Evolutionary conservation across 2,888 invertebrate species (phyloP).

Genomic region (Eilema caniola): DNA sequence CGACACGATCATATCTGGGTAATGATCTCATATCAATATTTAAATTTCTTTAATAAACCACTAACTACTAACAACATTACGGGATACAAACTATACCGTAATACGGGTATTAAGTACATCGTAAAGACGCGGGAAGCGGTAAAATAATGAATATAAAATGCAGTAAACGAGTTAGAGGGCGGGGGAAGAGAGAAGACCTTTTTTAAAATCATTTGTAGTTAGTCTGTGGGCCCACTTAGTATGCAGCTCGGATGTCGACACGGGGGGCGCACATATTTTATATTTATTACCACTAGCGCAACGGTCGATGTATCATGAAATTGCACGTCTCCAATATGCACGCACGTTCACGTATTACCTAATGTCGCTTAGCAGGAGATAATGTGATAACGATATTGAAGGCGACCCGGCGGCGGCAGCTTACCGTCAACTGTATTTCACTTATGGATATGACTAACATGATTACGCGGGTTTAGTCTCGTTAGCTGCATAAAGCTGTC

Average conservation of each 20-base stretch:
- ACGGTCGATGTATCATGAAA: constrained; percentile 71
- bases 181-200: constrained; percentile 46
- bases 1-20: constrained; percentile 23
- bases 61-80: constrained; percentile 41
- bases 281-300: constrained; percentile 76
- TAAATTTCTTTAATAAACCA: constrained; percentile 47
- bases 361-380: constrained; percentile 50
- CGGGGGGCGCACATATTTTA: constrained; percentile 77
- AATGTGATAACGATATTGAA: constrained; percentile 48
- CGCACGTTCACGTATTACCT: constrained; percentile 56
- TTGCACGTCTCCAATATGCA: constrained; percentile 72
- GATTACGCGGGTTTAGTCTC: not conserved
- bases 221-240: constrained; percentile 69
- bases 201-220: constrained; percentile 78
- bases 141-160: constrained; percentile 76
- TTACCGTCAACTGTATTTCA: not conserved
- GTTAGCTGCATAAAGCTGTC: not conserved
- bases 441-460: not conserved
- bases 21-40: constrained; percentile 41
- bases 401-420: constrained; percentile 5
- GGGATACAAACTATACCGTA: constrained; percentile 45
- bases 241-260: constrained; percentile 64
- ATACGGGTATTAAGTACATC: constrained; percentile 61
- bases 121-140: constrained; percentile 58
- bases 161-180: constrained; percentile 67